Conservation (phyloP, 2,888 invertebrate genomes). For the Athalia circularis region DNA sequence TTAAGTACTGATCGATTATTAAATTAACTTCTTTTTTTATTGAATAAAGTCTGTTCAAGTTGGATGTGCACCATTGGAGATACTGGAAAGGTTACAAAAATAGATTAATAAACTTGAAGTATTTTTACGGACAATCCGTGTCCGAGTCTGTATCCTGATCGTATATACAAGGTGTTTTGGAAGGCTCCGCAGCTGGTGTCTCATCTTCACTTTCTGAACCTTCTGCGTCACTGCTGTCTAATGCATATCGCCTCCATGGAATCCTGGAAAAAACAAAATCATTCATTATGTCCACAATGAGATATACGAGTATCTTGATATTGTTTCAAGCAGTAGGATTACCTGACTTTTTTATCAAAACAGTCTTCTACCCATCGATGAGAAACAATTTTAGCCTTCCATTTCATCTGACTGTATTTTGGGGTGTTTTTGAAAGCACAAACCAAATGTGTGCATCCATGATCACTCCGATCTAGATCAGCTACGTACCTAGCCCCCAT, state of each 20-base stretch:
- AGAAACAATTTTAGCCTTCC: slow-evolving; percentile 65
- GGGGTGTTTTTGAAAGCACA: slow-evolving; percentile 72
- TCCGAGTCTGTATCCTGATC: slow-evolving; percentile 63
- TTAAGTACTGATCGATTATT: not conserved
- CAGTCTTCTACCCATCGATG: slow-evolving; percentile 69
- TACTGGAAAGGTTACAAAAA: no score
- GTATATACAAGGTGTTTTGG: slow-evolving; percentile 56
- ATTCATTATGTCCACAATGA: not conserved
- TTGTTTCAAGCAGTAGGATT: slow-evolving; percentile 36
- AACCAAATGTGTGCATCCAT: slow-evolving; percentile 67
- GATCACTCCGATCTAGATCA: slow-evolving; percentile 66
- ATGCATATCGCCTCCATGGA: slow-evolving; percentile 70
- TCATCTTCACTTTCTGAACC: slow-evolving; percentile 70
- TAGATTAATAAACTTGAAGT: no score
- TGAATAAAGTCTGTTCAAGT: no score
- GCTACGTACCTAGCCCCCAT: slow-evolving; percentile 70
- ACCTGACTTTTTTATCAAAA: slow-evolving; percentile 67
- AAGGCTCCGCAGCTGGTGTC: slow-evolving; percentile 58
- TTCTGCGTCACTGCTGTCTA: slow-evolving; percentile 60
- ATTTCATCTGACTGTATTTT: slow-evolving; percentile 65
- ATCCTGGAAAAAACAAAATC: slow-evolving; percentile 57
- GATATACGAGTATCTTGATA: slow-evolving; percentile 11
- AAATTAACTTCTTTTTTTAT: not conserved
- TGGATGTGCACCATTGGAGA: no score
- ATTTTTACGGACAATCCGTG: slow-evolving; percentile 19